A percentile compares a stretch with the other conserved stretches of the same genome.
Evolutionary conservation across 2,797 vertebrate genomes (phyloP).

Genomic region (Threskiornis aethiopicus): DNA sequence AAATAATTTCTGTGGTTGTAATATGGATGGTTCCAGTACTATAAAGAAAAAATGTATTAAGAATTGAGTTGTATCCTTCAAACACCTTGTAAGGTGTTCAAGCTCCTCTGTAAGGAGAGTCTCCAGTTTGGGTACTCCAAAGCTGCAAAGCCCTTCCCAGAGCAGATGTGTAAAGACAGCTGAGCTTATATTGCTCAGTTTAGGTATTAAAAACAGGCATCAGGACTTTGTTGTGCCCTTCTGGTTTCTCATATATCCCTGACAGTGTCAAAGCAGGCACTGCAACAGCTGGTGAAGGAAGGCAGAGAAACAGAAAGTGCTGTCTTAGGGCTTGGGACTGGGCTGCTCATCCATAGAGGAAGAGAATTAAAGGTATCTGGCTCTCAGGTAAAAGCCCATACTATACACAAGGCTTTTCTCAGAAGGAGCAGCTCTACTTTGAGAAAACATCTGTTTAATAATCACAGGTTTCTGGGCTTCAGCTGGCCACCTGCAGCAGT

Average conservation of each 20-base stretch:
- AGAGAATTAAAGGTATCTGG: not conserved
- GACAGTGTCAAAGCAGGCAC: not conserved
- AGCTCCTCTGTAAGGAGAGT: not conserved
- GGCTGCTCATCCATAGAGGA: not conserved
- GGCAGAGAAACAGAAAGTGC: not conserved
- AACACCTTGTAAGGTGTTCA: not conserved
- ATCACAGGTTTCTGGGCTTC: not conserved
- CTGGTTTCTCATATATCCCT: not conserved
- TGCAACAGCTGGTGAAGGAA: not conserved
- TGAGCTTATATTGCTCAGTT: not conserved
- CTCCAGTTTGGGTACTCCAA: not conserved
- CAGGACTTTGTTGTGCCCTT: not conserved
- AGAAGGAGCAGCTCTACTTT: not conserved
- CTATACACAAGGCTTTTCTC: not conserved
- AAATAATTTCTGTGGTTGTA: not conserved
- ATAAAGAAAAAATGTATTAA: not conserved
- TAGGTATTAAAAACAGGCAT: not conserved
- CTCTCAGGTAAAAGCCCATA: not conserved
- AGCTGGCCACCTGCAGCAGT: not conserved
- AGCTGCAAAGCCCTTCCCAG: not conserved
- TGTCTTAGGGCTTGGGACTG: not conserved
- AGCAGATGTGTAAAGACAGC: not conserved
- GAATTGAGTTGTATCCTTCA: not conserved
- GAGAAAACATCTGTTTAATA: not conserved
- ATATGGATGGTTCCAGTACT: not conserved